Percentiles rank a stretch among this genome's conserved stretches.
Conservation (phyloP, 2,888 invertebrate genomes). For the Dinocampus coccinellae region DNA sequence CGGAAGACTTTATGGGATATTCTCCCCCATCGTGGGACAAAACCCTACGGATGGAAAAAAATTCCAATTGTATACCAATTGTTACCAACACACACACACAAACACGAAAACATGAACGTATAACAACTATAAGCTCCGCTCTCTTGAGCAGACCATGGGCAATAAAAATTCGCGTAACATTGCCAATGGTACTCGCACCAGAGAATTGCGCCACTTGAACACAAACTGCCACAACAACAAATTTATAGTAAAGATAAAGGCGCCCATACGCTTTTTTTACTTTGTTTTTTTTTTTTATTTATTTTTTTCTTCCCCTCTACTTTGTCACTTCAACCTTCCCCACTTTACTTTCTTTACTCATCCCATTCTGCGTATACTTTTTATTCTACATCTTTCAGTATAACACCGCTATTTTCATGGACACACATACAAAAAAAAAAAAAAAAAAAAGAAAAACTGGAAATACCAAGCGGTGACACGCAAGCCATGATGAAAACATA, state of each 20-base stretch:
- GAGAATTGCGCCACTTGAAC: conserved; percentile 27
- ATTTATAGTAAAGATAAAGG: conserved; percentile 22
- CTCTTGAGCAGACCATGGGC: neutral
- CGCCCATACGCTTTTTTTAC: neutral
- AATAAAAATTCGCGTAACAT: conserved; percentile 32
- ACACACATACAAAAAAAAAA: too few relatives aligned
- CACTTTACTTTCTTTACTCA: neutral
- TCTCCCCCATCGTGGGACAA: conserved; percentile 9
- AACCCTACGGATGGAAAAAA: conserved; percentile 1
- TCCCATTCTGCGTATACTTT: conserved; percentile 5
- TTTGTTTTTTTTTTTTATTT: neutral
- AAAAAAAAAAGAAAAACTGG: too few relatives aligned
- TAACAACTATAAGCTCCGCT: neutral
- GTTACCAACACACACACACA: neutral
- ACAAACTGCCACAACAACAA: conserved; percentile 20
- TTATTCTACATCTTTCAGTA: conserved; percentile 15
- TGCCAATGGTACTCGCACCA: conserved; percentile 17
- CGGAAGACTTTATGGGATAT: conserved; percentile 4
- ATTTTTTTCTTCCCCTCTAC: conserved; percentile 7
- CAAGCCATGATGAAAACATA: conserved; percentile 51
- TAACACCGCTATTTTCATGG: conserved; percentile 18
- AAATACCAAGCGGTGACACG: conserved; percentile 35
- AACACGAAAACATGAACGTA: neutral
- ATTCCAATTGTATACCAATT: conserved; percentile 23
- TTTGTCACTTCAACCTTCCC: neutral